Conservation (phyloP, 2,888 invertebrate genomes). For the Clitarchus hookeri region DNA sequence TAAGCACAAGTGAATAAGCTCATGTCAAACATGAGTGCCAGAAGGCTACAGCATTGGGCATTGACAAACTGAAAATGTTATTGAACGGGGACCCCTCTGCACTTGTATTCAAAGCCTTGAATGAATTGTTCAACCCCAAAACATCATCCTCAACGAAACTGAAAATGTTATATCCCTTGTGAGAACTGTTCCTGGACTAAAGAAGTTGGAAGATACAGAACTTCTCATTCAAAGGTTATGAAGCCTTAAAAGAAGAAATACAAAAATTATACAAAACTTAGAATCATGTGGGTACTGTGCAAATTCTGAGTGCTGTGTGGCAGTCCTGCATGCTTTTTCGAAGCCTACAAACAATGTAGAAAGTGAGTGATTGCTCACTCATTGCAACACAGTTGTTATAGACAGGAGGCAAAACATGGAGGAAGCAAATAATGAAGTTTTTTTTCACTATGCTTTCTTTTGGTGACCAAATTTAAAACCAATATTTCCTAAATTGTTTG, state of each 20-base stretch:
- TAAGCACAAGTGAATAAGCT: no score
- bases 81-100: background rate
- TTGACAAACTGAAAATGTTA: background rate
- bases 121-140: background rate
- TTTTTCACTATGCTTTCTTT: background rate
- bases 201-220: background rate
- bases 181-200: background rate
- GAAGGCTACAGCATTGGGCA: background rate
- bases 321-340: background rate
- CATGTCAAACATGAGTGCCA: no score
- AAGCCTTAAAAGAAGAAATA: background rate
- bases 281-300: background rate
- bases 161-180: background rate
- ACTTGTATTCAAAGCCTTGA: background rate
- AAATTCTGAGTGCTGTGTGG: background rate
- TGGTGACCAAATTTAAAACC: constrained; percentile 4
- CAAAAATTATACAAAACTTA: background rate
- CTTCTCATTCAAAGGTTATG: background rate
- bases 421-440: background rate
- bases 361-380: background rate
- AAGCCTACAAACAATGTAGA: background rate
- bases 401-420: background rate
- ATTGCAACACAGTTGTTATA: background rate
- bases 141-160: background rate
- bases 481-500: no score